Conservation (phyloP, 2,113 vertebrate species). For the Saimiri boliviensis region DNA sequence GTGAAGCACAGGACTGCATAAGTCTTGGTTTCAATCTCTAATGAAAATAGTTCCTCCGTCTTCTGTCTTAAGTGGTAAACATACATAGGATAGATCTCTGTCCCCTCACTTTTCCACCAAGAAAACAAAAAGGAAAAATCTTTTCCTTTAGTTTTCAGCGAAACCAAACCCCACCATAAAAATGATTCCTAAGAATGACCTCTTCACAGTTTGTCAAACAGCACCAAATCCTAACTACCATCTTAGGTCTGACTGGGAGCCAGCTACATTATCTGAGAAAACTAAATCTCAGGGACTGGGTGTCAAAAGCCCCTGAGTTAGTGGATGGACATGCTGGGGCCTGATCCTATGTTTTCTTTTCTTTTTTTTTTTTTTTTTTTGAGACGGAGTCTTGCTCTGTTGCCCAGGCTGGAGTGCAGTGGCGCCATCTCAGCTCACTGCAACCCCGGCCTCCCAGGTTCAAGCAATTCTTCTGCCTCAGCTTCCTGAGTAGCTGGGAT, state of each 20-base stretch:
- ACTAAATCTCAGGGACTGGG: not conserved
- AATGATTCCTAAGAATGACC: not conserved
- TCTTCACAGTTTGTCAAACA: not conserved
- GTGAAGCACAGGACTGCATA: not conserved
- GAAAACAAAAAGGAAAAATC: not conserved
- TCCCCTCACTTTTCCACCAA: not conserved
- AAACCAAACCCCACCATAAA: not conserved
- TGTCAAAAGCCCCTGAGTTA: not conserved
- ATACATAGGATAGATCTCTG: too few species aligned
- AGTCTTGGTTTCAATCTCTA: not conserved
- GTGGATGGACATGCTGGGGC: not conserved
- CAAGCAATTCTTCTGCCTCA: too few species aligned
- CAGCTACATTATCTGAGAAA: not conserved
- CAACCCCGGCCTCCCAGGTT: too few species aligned
- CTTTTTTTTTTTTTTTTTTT: not conserved
- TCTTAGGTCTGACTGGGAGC: not conserved
- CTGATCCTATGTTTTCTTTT: not conserved
- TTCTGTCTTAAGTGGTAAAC: not conserved
- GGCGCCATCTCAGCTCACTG: too few species aligned
- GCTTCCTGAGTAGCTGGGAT: too few species aligned
- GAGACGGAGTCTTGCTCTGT: too few species aligned
- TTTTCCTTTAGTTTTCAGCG: not conserved
- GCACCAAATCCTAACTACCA: not conserved
- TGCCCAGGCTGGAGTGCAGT: too few species aligned
- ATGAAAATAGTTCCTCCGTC: not conserved